Conservation (phyloP, 2,888 invertebrate genomes). For the Spodoptera exigua region DNA sequence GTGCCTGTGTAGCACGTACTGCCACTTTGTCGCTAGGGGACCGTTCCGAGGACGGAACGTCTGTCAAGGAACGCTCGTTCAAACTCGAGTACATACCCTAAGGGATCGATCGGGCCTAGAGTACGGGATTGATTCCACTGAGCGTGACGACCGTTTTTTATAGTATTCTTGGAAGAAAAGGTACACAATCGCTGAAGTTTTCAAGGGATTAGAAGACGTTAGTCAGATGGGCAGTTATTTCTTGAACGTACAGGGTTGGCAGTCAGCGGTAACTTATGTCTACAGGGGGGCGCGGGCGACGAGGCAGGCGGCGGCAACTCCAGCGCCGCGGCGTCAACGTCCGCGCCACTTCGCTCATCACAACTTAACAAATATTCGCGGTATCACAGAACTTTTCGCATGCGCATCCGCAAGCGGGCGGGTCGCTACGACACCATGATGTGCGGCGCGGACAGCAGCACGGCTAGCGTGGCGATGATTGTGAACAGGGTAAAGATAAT, state of each 20-base stretch:
- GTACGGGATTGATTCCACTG: constrained; percentile 60
- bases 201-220: constrained; percentile 71
- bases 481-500: constrained; percentile 99
- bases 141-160: constrained; percentile 63
- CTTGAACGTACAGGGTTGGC: constrained; percentile 82
- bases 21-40: constrained; percentile 69
- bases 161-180: constrained; percentile 67
- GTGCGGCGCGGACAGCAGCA: constrained; percentile 98
- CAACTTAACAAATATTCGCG: constrained; percentile 92
- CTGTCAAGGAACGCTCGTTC: constrained; percentile 66
- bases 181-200: constrained; percentile 71
- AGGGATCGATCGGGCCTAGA: constrained; percentile 61
- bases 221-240: constrained; percentile 81
- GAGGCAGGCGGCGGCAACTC: constrained; percentile 84
- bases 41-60: constrained; percentile 64
- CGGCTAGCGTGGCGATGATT: constrained; percentile 98
- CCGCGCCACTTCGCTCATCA: constrained; percentile 87
- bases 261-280: constrained; percentile 85
- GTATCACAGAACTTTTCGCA: constrained; percentile 91
- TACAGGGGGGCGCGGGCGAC: constrained; percentile 85
- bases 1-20: constrained; percentile 71
- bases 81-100: constrained; percentile 45
- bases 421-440: constrained; percentile 96
- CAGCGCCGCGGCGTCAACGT: constrained; percentile 82
- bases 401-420: constrained; percentile 87